Evolutionary conservation across 2,888 invertebrate genomes (phyloP).

Genomic region (Tromatobia lineatoria): DNA sequence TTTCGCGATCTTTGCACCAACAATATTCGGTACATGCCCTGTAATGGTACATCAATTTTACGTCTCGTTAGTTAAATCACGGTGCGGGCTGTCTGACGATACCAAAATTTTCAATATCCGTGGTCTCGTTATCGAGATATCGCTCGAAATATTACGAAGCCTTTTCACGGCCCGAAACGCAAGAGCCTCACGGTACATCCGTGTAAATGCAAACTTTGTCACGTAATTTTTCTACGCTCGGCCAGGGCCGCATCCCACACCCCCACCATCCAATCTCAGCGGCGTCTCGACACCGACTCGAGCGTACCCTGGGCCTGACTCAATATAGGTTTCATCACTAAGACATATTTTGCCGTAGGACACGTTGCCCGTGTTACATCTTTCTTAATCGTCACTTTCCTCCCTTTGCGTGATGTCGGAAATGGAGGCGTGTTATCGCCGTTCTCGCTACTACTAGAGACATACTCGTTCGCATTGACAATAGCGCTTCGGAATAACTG

Average conservation of each 20-base stretch:
- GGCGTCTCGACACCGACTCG: slow-evolving; percentile 40
- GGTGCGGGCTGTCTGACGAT: slow-evolving; percentile 61
- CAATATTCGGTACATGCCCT: slow-evolving; percentile 73
- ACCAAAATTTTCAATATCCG: slow-evolving; percentile 70
- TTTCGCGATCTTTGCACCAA: slow-evolving; percentile 75
- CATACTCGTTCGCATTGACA: slow-evolving; percentile 21
- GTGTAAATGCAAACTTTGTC: slow-evolving; percentile 82
- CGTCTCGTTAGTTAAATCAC: slow-evolving; percentile 72
- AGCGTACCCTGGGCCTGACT: slow-evolving; percentile 65
- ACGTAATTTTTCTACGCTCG: slow-evolving; percentile 81
- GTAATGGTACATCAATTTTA: slow-evolving; percentile 70
- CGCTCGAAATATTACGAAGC: slow-evolving; percentile 78
- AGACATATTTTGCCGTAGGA: background rate
- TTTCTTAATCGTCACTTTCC: slow-evolving; percentile 51
- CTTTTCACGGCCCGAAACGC: slow-evolving; percentile 61
- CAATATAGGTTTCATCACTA: slow-evolving; percentile 69
- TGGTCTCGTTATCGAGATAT: slow-evolving; percentile 74
- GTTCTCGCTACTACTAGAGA: slow-evolving; percentile 24
- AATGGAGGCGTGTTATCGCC: slow-evolving; percentile 65
- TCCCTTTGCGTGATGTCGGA: slow-evolving; percentile 59
- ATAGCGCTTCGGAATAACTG: background rate
- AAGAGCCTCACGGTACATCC: slow-evolving; percentile 79
- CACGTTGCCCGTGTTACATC: slow-evolving; percentile 43
- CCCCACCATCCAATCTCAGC: slow-evolving; percentile 70
- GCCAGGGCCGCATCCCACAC: slow-evolving; percentile 81